A percentile compares a stretch with the other conserved stretches of the same genome.
These are phyloP conservation scores for Gisinianus flammeolus DNA, from an alignment of 2,888 invertebrate species.

Conservation along the genomic window DNA sequence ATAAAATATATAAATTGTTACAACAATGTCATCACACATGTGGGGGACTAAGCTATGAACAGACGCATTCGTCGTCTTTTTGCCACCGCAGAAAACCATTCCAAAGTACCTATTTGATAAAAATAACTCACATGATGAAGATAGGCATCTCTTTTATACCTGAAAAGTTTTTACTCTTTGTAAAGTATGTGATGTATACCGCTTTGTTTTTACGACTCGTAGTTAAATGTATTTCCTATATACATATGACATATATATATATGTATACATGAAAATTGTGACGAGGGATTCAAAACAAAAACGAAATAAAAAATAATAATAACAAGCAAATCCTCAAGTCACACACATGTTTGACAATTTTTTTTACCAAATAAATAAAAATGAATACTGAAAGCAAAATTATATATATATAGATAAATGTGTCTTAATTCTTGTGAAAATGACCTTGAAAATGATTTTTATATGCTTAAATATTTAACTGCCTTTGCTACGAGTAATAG, in stretches of 20 bases:
- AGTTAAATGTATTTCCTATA: conserved; percentile 36
- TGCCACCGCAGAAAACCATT: conserved; percentile 24
- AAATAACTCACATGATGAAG: conserved; percentile 18
- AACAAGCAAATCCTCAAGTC: no score
- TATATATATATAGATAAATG: no score
- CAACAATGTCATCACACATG: conserved; percentile 23
- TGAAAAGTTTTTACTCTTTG: conserved; percentile 46
- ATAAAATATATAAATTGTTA: conserved; percentile 4
- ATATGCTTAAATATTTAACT: no score
- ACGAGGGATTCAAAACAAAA: conserved; percentile 13
- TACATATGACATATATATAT: conserved; percentile 4
- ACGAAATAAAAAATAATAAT: no score
- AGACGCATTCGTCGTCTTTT: background rate
- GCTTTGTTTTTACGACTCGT: conserved; percentile 47
- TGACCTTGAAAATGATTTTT: no score
- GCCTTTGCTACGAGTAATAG: no score
- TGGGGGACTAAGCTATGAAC: background rate
- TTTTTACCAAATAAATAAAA: no score
- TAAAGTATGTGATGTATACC: conserved; percentile 47
- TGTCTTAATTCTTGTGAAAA: no score
- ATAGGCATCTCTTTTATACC: conserved; percentile 46
- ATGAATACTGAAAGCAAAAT: no score
- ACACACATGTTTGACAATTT: no score
- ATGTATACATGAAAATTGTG: conserved; percentile 5
- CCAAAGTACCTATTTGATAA: conserved; percentile 26